Percentiles rank a stretch among this genome's conserved stretches.
Evolutionary conservation across 2,113 vertebrate species (phyloP).

Genomic region (Hemiprocne comata): DNA sequence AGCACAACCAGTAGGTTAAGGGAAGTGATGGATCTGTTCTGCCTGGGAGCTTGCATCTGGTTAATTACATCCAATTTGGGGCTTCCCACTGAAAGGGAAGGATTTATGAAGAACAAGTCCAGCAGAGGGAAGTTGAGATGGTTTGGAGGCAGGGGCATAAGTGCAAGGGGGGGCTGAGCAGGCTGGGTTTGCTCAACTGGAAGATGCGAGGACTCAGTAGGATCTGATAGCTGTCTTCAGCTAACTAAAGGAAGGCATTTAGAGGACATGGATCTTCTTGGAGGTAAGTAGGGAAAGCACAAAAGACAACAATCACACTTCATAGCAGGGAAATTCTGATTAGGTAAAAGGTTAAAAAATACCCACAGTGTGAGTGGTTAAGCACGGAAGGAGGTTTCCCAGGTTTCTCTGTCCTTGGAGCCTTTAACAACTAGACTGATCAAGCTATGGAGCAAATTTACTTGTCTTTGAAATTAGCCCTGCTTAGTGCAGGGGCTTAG

Average conservation of each 20-base stretch:
- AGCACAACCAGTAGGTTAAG: not conserved
- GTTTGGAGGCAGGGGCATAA: not conserved
- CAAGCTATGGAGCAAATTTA: not conserved
- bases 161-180: not conserved
- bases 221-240: not conserved
- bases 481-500: not conserved
- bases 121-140: not conserved
- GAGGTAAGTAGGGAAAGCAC: not conserved
- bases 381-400: not conserved
- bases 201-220: not conserved
- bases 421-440: not conserved
- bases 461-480: not conserved
- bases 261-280: not conserved
- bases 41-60: not conserved
- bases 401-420: not conserved
- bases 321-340: not conserved
- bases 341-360: not conserved
- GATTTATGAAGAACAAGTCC: not conserved
- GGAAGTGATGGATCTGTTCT: not conserved
- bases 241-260: not conserved
- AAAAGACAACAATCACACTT: not conserved
- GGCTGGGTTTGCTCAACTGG: not conserved
- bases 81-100: not conserved
- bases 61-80: not conserved
- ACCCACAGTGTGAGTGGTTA: not conserved